These are phyloP conservation scores for Piliocolobus tephrosceles DNA, from an alignment of 2,113 vertebrate species.

Conservation along the genomic window DNA sequence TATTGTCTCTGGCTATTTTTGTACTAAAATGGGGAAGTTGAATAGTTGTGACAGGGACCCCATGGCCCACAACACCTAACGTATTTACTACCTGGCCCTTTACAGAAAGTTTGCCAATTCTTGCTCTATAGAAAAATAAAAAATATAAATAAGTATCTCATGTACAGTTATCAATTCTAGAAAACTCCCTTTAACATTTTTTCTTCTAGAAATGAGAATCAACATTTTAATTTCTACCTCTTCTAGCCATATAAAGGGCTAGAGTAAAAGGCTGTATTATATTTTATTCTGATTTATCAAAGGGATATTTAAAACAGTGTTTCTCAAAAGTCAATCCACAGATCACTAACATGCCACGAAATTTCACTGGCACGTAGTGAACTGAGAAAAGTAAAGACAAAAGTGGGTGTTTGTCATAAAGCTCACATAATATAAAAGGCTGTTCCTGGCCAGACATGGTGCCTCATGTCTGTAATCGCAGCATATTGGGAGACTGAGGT, in stretches of 20 bases:
- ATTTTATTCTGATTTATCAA: constrained; percentile 22
- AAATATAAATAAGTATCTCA: background rate
- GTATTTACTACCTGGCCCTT: background rate
- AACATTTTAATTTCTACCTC: constrained; percentile 11
- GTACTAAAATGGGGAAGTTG: background rate
- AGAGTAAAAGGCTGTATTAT: background rate
- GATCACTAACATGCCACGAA: background rate
- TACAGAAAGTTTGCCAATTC: background rate
- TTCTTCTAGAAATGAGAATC: background rate
- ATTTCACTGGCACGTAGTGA: constrained; percentile 8
- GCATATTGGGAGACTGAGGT: no score
- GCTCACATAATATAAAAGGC: background rate
- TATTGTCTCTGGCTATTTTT: background rate
- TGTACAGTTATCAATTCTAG: background rate
- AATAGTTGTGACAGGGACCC: background rate
- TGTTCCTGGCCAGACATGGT: background rate
- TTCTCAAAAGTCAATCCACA: constrained; percentile 14
- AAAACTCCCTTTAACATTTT: constrained; percentile 13
- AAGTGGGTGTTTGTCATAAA: background rate
- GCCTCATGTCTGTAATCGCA: no score
- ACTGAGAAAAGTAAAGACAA: constrained; percentile 42
- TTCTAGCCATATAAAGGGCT: background rate
- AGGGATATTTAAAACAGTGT: constrained; percentile 1
- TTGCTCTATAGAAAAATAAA: background rate
- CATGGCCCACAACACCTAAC: background rate